A percentile compares a stretch with the other conserved stretches of the same genome.
phyloP scores from a whole-genome alignment of 2,113 vertebrate genomes.

The Copsychus sechellarum region DNA sequence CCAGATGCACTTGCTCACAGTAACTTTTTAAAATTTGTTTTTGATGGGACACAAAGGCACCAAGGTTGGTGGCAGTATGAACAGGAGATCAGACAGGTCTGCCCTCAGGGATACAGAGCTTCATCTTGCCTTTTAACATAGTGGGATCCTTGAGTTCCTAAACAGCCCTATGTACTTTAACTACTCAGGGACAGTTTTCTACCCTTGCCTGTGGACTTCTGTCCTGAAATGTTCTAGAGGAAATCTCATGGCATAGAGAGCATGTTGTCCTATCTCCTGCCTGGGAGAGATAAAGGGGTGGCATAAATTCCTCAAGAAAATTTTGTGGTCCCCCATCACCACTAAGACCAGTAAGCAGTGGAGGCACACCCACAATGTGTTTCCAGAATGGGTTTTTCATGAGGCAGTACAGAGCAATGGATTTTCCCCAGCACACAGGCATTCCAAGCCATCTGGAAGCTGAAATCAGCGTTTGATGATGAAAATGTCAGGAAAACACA shows the following conservation, averaged over 20 bases:
- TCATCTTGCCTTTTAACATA: neutral
- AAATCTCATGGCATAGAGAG: neutral
- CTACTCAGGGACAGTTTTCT: neutral
- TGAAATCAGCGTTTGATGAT: neutral
- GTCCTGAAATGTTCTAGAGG: neutral
- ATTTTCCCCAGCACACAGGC: neutral
- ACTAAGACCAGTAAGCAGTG: neutral
- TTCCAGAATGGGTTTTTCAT: neutral
- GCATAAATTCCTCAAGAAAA: neutral
- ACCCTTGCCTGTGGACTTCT: neutral
- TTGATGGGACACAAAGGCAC: neutral
- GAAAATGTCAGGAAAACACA: neutral
- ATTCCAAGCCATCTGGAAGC: neutral
- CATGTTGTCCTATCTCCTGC: neutral
- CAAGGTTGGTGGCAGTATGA: neutral
- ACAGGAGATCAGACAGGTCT: neutral
- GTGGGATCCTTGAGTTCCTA: neutral
- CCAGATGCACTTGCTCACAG: neutral
- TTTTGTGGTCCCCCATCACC: neutral
- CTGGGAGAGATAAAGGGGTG: neutral
- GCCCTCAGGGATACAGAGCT: neutral
- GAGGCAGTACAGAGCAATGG: neutral
- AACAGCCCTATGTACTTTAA: neutral
- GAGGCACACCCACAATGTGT: neutral
- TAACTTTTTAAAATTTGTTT: neutral